A percentile compares a stretch with the other conserved stretches of the same genome.
Conservation (phyloP, 2,113 vertebrate genomes). For the Callorhinus ursinus region DNA sequence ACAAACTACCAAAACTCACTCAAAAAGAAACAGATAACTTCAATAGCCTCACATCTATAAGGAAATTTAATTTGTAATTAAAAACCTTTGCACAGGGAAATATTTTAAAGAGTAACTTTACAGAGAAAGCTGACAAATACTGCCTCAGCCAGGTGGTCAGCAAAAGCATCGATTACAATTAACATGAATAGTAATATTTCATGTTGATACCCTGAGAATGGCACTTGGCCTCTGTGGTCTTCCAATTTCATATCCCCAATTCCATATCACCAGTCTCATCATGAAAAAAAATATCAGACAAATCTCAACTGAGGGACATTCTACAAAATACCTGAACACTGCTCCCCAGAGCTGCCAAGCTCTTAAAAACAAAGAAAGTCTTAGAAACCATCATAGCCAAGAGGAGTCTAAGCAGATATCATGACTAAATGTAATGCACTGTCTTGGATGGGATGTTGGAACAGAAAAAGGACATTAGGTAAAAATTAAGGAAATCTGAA, state of each 20-base stretch:
- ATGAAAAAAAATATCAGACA: neutral
- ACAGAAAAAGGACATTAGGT: neutral
- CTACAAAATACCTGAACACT: neutral
- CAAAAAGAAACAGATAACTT: neutral
- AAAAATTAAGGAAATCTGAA: neutral
- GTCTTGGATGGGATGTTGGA: neutral
- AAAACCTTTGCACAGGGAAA: neutral
- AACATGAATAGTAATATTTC: neutral
- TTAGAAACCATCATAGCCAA: neutral
- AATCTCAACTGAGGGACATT: neutral
- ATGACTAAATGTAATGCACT: neutral
- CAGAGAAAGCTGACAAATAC: neutral
- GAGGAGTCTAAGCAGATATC: neutral
- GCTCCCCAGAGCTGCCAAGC: neutral
- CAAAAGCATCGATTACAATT: neutral
- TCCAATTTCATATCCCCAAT: too few species aligned
- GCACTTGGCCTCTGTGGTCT: neutral
- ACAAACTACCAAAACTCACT: neutral
- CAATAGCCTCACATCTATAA: neutral
- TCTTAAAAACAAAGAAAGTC: neutral
- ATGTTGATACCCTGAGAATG: neutral
- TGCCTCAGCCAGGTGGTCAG: neutral
- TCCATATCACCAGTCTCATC: neutral
- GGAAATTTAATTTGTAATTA: neutral
- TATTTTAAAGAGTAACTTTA: neutral